Percentiles rank a stretch among this genome's conserved stretches.
Conservation (phyloP, 2,113 vertebrate genomes). For the Lycocorax pyrrhopterus region DNA sequence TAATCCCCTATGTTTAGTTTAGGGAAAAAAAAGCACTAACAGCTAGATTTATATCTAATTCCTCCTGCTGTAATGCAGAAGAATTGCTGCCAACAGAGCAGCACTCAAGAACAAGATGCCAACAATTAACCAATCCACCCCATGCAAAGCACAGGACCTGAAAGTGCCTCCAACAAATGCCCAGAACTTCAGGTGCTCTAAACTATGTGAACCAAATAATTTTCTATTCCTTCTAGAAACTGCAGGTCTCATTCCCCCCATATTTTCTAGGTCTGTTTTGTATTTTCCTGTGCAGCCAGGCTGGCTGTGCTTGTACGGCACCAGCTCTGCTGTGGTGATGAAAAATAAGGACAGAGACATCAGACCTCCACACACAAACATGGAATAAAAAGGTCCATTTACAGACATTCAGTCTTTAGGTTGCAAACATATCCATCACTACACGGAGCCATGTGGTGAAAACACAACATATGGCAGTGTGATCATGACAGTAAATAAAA, state of each 20-base stretch:
- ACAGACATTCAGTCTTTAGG: not conserved
- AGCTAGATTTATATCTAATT: not conserved
- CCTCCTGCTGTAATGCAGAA: not conserved
- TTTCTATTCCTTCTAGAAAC: not conserved
- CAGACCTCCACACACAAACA: not conserved
- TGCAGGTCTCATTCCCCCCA: not conserved
- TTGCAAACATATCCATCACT: not conserved
- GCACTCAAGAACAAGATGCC: not conserved
- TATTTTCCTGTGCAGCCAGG: not conserved
- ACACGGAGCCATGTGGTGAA: not conserved
- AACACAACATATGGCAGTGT: slow-evolving; percentile 6
- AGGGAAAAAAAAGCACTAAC: not conserved
- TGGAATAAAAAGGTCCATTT: not conserved
- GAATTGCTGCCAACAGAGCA: not conserved
- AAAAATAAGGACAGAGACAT: not conserved
- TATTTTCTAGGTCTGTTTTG: not conserved
- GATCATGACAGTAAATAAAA: slow-evolving; percentile 30
- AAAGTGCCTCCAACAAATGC: not conserved
- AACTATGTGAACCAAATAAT: not conserved
- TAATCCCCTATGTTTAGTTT: not conserved
- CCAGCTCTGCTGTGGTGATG: not conserved
- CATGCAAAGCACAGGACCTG: not conserved
- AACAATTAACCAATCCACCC: not conserved
- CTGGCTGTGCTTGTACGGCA: not conserved
- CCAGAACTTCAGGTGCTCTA: not conserved